These are phyloP conservation scores for Rhingia rostrata DNA, from an alignment of 2,888 invertebrate genomes.

Conservation along the genomic window DNA sequence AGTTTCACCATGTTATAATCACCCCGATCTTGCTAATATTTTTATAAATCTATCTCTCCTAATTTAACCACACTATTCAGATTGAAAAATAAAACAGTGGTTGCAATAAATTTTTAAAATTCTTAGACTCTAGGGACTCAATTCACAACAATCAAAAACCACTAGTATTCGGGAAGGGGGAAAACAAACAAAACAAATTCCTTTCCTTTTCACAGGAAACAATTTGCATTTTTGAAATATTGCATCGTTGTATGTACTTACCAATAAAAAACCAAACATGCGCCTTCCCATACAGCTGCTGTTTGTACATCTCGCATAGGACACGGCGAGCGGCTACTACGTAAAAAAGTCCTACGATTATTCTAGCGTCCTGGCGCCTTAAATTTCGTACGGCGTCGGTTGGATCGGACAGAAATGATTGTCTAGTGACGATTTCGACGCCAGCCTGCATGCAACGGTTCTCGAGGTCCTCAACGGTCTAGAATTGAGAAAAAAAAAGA, in stretches of 20 bases:
- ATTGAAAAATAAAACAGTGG: too few relatives aligned
- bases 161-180: too few relatives aligned
- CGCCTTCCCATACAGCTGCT: constrained; percentile 95
- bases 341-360: constrained; percentile 99
- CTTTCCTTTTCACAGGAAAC: background rate
- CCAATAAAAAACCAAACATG: constrained; percentile 99
- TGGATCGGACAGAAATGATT: constrained; percentile 98
- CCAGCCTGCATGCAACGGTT: constrained; percentile 94
- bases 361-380: constrained; percentile 96
- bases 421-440: constrained; percentile 97
- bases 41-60: too few relatives aligned
- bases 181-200: too few relatives aligned
- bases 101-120: too few relatives aligned
- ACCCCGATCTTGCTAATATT: too few relatives aligned
- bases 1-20: too few relatives aligned
- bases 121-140: too few relatives aligned
- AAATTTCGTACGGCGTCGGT: constrained; percentile 97
- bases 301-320: constrained; percentile 97
- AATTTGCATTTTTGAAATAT: background rate
- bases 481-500: constrained; percentile 80
- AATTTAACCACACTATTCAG: too few relatives aligned
- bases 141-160: too few relatives aligned
- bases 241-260: constrained; percentile 81
- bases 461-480: constrained; percentile 99
- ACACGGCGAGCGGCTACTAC: constrained; percentile 98